Evolutionary conservation across 2,797 vertebrate species (phyloP).

Genomic region (Silurus lanzhouensis): DNA sequence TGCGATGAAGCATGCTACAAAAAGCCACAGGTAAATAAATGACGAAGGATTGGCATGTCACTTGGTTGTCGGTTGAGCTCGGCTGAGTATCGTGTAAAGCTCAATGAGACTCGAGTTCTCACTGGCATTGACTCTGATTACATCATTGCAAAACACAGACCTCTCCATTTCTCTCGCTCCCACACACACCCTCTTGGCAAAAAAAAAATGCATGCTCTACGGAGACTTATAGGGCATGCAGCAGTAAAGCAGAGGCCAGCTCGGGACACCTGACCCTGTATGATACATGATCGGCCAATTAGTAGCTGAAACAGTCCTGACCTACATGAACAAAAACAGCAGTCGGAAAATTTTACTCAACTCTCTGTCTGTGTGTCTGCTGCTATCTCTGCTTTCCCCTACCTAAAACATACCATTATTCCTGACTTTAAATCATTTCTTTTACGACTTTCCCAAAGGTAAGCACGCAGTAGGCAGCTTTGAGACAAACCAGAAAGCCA

Average conservation of each 20-base stretch:
- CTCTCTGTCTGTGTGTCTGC: slow-evolving; percentile 19
- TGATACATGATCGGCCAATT: slow-evolving; percentile 61
- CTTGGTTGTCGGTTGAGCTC: slow-evolving; percentile 71
- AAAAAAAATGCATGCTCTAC: slow-evolving; percentile 27
- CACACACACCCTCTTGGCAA: slow-evolving; percentile 20
- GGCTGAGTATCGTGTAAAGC: slow-evolving; percentile 77
- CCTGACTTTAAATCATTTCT: not conserved
- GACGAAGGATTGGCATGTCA: slow-evolving; percentile 72
- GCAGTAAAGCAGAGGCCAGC: slow-evolving; percentile 60
- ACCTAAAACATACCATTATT: slow-evolving; percentile 21
- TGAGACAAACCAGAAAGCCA: slow-evolving; percentile 47
- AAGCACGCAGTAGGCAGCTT: slow-evolving; percentile 53
- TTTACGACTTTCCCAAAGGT: slow-evolving; percentile 41
- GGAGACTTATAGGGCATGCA: slow-evolving; percentile 67
- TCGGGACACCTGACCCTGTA: slow-evolving; percentile 55
- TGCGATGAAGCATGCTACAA: slow-evolving; percentile 52
- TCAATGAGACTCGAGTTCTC: slow-evolving; percentile 65
- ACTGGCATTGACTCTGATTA: slow-evolving; percentile 70
- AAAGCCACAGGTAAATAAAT: slow-evolving; percentile 79
- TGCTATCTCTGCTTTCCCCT: slow-evolving; percentile 26
- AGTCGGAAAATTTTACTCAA: slow-evolving; percentile 45
- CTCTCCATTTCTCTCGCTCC: slow-evolving; percentile 33
- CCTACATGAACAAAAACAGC: slow-evolving; percentile 43
- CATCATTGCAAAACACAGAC: slow-evolving; percentile 70
- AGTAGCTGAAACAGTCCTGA: slow-evolving; percentile 52